Percentiles rank a stretch among this genome's conserved stretches.
These are phyloP conservation scores for Dendrolimus pini DNA, from an alignment of 2,888 invertebrate genomes.

Conservation along the genomic window DNA sequence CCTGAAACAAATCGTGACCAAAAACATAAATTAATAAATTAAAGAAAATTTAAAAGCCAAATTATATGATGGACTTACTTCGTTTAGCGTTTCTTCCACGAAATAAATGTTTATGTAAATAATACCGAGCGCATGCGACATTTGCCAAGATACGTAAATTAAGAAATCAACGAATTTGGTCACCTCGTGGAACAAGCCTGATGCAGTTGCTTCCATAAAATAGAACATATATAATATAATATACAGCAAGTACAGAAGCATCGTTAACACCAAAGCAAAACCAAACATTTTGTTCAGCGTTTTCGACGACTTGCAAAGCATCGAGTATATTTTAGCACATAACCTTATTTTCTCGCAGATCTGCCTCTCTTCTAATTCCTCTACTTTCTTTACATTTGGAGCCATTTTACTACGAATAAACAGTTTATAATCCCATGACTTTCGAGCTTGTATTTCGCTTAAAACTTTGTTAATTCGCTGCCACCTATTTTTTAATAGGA, in stretches of 20 bases:
- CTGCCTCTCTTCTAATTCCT: conserved; percentile 31
- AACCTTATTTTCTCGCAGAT: conserved; percentile 38
- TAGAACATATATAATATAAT: conserved; percentile 49
- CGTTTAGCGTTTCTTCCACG: conserved; percentile 32
- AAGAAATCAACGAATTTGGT: conserved; percentile 37
- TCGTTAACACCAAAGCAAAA: conserved; percentile 30
- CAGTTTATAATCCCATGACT: conserved; percentile 32
- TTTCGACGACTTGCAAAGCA: conserved; percentile 29
- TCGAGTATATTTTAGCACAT: conserved; percentile 40
- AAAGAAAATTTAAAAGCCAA: background rate
- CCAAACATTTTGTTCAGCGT: conserved; percentile 36
- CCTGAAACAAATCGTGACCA: conserved; percentile 29
- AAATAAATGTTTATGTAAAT: conserved; percentile 33
- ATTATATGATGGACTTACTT: conserved; percentile 25
- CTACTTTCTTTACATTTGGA: conserved; percentile 21
- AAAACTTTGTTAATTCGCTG: conserved; percentile 39
- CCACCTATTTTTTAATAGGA: conserved; percentile 33
- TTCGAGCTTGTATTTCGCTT: conserved; percentile 25
- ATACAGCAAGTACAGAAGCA: conserved; percentile 27
- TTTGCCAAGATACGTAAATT: conserved; percentile 45
- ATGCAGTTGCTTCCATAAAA: conserved; percentile 57
- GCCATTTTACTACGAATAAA: conserved; percentile 25
- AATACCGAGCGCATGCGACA: conserved; percentile 29
- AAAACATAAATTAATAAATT: background rate
- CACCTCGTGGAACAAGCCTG: conserved; percentile 42